Conservation (phyloP, 1,140 invertebrate species). For the Eriosoma lanigerum region DNA sequence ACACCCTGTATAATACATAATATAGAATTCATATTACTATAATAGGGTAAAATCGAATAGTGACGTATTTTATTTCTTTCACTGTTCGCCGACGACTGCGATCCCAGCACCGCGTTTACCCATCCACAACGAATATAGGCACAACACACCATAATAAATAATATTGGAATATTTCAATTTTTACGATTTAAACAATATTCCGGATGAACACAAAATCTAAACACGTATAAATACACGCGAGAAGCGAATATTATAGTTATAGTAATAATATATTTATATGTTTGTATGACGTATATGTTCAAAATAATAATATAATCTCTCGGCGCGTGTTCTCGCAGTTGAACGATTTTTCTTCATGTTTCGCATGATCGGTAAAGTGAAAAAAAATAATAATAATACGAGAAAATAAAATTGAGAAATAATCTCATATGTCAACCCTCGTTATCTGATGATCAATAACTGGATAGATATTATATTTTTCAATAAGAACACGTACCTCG, state of each 20-base stretch:
- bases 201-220: not conserved
- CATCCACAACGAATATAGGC: no score
- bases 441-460: not conserved
- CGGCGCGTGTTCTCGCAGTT: not conserved
- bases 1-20: no score
- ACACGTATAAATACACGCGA: not conserved
- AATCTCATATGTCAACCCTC: not conserved
- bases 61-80: not conserved
- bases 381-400: not conserved
- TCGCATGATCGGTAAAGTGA: not conserved
- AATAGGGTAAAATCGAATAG: not conserved
- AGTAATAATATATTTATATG: not conserved
- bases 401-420: not conserved
- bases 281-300: not conserved
- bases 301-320: not conserved
- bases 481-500: no score
- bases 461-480: no score
- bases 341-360: not conserved
- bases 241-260: not conserved
- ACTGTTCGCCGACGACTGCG: not conserved
- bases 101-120: no score
- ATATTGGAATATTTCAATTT: constrained; percentile 11
- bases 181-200: constrained; percentile 17
- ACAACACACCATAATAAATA: no score
- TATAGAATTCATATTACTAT: no score